Percentiles rank a stretch among this genome's conserved stretches.
Conservation (phyloP, 2,888 invertebrate genomes). For the Ectemnius continuus region DNA sequence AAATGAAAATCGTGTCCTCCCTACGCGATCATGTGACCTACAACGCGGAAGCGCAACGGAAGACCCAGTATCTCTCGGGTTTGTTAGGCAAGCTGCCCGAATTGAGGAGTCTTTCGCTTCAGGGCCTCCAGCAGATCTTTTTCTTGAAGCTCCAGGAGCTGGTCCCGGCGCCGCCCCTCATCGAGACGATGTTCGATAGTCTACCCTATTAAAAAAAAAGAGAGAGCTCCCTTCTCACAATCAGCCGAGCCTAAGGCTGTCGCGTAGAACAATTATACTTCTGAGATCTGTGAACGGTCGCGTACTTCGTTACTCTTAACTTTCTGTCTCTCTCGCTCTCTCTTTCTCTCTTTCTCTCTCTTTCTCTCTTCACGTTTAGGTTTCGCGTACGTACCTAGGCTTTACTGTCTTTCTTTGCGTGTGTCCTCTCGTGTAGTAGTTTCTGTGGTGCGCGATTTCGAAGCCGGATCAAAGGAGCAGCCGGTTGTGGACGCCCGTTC, state of each 20-base stretch:
- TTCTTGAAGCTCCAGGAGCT: conserved; percentile 95
- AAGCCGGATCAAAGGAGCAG: conserved; percentile 7
- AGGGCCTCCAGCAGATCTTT: conserved; percentile 96
- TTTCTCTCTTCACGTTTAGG: conserved; percentile 44
- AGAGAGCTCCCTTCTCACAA: conserved; percentile 13
- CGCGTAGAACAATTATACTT: conserved; percentile 50
- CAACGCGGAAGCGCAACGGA: conserved; percentile 91
- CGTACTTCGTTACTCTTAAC: conserved; percentile 36
- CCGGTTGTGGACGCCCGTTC: too few relatives aligned
- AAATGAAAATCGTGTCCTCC: conserved; percentile 97
- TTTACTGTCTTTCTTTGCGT: conserved; percentile 49
- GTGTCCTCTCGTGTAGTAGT: conserved; percentile 36
- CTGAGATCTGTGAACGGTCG: conserved; percentile 40
- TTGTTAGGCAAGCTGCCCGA: conserved; percentile 95
- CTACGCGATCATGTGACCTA: conserved; percentile 97
- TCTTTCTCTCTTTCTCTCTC: conserved; percentile 47
- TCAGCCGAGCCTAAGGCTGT: conserved; percentile 46
- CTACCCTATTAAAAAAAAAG: conserved; percentile 89
- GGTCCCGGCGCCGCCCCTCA: conserved; percentile 93
- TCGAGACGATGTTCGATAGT: conserved; percentile 97
- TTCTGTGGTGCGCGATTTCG: conserved; percentile 18
- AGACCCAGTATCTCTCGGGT: conserved; percentile 95
- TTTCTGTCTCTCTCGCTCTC: too few relatives aligned
- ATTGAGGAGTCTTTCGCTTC: conserved; percentile 93
- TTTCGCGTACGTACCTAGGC: conserved; percentile 51